Evolutionary conservation across 2,888 invertebrate species (phyloP).

Genomic region (Pheosia gnoma): DNA sequence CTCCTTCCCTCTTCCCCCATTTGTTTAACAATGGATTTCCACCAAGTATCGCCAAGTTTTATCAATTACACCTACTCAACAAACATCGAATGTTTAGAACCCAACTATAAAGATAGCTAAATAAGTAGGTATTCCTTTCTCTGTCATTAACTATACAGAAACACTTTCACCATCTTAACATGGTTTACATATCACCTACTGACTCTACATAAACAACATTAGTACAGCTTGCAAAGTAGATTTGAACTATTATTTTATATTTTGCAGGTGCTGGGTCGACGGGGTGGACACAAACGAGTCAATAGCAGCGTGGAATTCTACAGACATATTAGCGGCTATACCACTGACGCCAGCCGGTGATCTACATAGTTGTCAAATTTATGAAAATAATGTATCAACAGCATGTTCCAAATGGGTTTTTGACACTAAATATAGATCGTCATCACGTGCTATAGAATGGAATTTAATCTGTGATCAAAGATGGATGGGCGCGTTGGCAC

Average conservation of each 20-base stretch:
- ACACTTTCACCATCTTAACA: too few species aligned
- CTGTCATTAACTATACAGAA: too few species aligned
- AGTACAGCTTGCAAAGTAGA: too few species aligned
- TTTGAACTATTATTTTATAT: not conserved
- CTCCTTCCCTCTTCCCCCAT: too few species aligned
- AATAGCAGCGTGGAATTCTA: slow-evolving; percentile 82
- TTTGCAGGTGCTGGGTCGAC: slow-evolving; percentile 84
- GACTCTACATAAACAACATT: too few species aligned
- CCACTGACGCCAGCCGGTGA: slow-evolving; percentile 80
- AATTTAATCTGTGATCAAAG: slow-evolving; percentile 90
- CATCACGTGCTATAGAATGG: slow-evolving; percentile 92
- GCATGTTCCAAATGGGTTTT: slow-evolving; percentile 86
- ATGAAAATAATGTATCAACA: slow-evolving; percentile 61
- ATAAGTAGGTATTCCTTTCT: too few species aligned
- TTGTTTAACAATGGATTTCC: too few species aligned
- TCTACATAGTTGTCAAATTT: slow-evolving; percentile 86
- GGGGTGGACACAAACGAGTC: slow-evolving; percentile 84
- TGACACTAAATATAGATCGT: slow-evolving; percentile 88
- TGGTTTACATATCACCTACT: too few species aligned
- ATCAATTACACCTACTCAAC: too few species aligned
- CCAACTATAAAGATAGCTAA: too few species aligned
- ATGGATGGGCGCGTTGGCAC: slow-evolving; percentile 93
- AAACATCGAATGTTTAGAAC: too few species aligned
- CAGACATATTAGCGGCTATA: slow-evolving; percentile 81
- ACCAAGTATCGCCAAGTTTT: too few species aligned